Base-by-base conservation (phyloP, 2,888 invertebrate genomes). In the Tenthredo amoena region DNA sequence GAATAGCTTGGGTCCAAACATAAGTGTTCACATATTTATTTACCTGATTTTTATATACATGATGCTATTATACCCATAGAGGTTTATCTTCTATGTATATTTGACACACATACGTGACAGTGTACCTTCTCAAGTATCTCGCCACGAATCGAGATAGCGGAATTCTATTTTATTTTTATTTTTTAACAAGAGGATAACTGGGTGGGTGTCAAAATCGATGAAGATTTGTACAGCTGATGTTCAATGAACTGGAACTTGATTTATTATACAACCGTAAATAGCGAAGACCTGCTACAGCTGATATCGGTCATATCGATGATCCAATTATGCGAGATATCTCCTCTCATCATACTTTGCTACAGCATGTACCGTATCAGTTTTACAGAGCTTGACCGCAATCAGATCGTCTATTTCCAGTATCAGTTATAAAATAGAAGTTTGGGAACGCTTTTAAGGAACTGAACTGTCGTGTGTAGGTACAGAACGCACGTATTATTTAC, bases 221-320 rank as follows among this genome's bases (percentile, higher is more conserved):
- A 68, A 68, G 68, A 68, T 68, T 34, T 68, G 34, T 34, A 68
- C 34, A 34, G 34, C 34, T 68, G 34, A 68, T 68, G 68, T 68
- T 68, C 68, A 68, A 68, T 68, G 34, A 68, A 68, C 34, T 18
- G 34, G 18, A 68, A 68, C 26, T 34, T 68, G 34, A 68, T 68
- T 68, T 34, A 26, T 68, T 34, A 10, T 62, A 31, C 34, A 68
- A 34, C 34, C 18, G 34, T 68, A 34, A 68, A 68, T 34, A 68
- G 68, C 68, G 34, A 68, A 18, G 68, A 68, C 68, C 68, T 34
- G 18, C 31, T 68, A 34, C 68, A 68, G 0, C 31, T 68, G 31
- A 68, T 5, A 68, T 68, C 68, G 68, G 68, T 68, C 68, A 34
- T 34, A 68, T 34, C 68, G 34, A 34, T 68, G 34, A 68, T 68